phyloP scores from a whole-genome alignment of 30 jellyfish, hydroid and myxozoan genomes.

The Nemopilema nomurai region DNA sequence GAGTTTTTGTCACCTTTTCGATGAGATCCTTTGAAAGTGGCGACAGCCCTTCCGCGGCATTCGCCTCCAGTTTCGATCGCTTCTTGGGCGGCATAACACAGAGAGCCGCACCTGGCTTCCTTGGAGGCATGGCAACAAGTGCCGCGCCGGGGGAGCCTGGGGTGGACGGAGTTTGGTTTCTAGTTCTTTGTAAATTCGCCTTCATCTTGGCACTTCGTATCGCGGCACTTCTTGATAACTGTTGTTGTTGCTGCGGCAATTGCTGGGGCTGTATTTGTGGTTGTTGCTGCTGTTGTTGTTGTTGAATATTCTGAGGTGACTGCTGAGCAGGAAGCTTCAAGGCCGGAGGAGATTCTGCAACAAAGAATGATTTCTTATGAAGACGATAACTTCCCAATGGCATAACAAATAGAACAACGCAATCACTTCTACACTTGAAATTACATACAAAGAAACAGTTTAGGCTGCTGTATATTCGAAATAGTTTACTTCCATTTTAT shows the following conservation, averaged over 20 bases:
- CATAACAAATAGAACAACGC: too few species aligned
- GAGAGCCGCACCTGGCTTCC: constrained; percentile 96
- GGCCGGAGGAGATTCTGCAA: neutral
- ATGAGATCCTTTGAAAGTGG: neutral
- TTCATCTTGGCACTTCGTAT: constrained; percentile 59
- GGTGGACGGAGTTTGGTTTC: constrained; percentile 66
- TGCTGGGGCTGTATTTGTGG: constrained; percentile 4
- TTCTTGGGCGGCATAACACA: constrained; percentile 97
- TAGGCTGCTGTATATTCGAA: too few species aligned
- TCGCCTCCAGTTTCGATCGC: constrained; percentile 81
- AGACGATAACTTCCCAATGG: too few species aligned
- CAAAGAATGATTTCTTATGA: too few species aligned
- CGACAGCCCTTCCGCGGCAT: constrained; percentile 26
- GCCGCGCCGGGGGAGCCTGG: constrained; percentile 81
- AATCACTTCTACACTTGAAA: too few species aligned
- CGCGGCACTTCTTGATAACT: constrained; percentile 44
- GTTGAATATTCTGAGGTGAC: constrained; percentile 25
- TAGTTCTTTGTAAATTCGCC: constrained; percentile 56
- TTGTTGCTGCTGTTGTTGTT: constrained; percentile 15
- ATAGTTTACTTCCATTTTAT: too few species aligned
- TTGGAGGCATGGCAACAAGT: constrained; percentile 88
- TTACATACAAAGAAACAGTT: too few species aligned
- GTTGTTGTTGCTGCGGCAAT: constrained; percentile 24
- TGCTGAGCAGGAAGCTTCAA: constrained; percentile 36
- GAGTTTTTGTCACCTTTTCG: neutral